phyloP scores from a whole-genome alignment of 2,113 vertebrate genomes.

The Hippocampus barbouri region DNA sequence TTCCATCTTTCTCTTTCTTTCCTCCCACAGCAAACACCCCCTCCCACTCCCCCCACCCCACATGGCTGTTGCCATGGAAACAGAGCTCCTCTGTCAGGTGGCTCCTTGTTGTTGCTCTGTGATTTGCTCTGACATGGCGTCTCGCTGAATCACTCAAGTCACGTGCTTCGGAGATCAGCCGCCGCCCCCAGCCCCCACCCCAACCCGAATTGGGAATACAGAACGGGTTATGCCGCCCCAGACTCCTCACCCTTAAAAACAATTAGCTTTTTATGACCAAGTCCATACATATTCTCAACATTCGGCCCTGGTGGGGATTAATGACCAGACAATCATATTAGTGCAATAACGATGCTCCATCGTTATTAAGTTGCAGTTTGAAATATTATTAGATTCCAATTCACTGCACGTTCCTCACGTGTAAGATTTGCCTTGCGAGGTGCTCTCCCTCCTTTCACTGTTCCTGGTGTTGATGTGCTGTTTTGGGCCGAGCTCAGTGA shows the following conservation, averaged over 20 bases:
- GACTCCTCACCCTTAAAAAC: too few species aligned
- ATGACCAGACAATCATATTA: background rate
- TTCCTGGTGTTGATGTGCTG: conserved; percentile 29
- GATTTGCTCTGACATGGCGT: conserved; percentile 56
- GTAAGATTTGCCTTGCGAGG: background rate
- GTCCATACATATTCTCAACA: background rate
- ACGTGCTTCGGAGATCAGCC: conserved; percentile 43
- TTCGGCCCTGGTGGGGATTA: background rate
- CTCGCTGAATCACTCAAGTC: conserved; percentile 52
- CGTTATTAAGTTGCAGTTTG: background rate
- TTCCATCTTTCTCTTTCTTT: conserved; percentile 3
- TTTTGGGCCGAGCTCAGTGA: conserved; percentile 31
- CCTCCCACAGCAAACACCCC: conserved; percentile 1
- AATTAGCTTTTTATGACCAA: background rate
- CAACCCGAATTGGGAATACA: background rate
- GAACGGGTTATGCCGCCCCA: background rate
- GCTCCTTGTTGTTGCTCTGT: conserved; percentile 43
- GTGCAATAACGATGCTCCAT: background rate
- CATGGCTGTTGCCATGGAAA: conserved; percentile 65
- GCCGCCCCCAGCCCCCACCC: conserved; percentile 18
- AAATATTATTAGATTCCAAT: background rate
- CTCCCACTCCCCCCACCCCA: background rate
- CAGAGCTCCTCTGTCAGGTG: conserved; percentile 63
- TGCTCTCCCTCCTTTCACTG: conserved; percentile 27
- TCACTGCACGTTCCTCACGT: background rate